phyloP scores from a whole-genome alignment of 2,888 invertebrate genomes.

The Chymomyza fuscimana region DNA sequence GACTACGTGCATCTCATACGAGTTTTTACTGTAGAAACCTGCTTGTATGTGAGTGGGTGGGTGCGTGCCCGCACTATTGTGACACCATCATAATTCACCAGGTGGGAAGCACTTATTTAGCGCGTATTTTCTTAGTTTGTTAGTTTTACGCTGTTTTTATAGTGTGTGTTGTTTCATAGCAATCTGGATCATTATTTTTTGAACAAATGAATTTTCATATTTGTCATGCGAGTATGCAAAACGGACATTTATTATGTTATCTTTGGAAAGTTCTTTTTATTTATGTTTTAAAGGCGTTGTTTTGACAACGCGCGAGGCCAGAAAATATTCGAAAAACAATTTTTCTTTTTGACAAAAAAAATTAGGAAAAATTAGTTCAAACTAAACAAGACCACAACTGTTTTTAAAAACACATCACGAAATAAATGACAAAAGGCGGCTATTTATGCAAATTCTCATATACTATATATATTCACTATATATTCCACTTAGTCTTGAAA shows the following conservation, averaged over 20 bases:
- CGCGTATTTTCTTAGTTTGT: conserved; percentile 1
- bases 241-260: conserved; percentile 26
- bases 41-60: not conserved
- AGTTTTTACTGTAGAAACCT: not conserved
- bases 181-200: not conserved
- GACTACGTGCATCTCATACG: not conserved
- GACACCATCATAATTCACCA: conserved; percentile 20
- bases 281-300: conserved; percentile 45
- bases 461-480: conserved; percentile 16
- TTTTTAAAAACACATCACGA: conserved; percentile 2
- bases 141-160: not conserved
- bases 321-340: conserved; percentile 43
- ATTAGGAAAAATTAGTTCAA: conserved; percentile 66
- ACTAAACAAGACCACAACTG: conserved; percentile 27
- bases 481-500: conserved; percentile 29
- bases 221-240: conserved; percentile 23
- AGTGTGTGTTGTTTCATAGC: not conserved
- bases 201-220: conserved; percentile 32
- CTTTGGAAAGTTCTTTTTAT: conserved; percentile 50
- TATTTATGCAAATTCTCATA: conserved; percentile 18
- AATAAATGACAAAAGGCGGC: conserved; percentile 43
- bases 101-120: conserved; percentile 2
- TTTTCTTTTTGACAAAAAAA: conserved; percentile 45
- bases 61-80: conserved; percentile 3
- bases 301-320: conserved; percentile 35